These are phyloP conservation scores for Euproctis similis DNA, from an alignment of 2,888 invertebrate genomes.

Conservation along the genomic window DNA sequence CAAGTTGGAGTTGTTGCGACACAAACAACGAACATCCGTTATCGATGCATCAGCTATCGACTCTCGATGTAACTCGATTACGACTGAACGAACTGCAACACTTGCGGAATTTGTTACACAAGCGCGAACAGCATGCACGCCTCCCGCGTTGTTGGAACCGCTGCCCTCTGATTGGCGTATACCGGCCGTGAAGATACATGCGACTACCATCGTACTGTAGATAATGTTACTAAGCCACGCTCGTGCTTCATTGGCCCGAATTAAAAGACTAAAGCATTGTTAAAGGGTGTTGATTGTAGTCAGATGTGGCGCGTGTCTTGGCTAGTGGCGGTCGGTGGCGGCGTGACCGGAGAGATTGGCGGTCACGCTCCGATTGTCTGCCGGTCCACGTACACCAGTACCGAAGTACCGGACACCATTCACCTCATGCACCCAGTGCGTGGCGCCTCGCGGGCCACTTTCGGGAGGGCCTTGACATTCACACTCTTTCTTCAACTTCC, in stretches of 20 bases:
- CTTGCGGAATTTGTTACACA: slow-evolving; percentile 10
- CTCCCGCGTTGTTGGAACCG: too few species aligned
- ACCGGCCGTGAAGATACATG: too few species aligned
- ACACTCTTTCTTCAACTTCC: slow-evolving; percentile 5
- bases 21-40: slow-evolving; percentile 7
- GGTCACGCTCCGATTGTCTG: slow-evolving; percentile 41
- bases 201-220: too few species aligned
- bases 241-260: too few species aligned
- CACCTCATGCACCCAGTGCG: slow-evolving; percentile 12
- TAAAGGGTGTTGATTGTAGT: too few species aligned
- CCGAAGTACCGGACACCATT: background rate
- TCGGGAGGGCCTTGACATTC: slow-evolving; percentile 22
- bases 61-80: slow-evolving; percentile 2
- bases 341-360: slow-evolving; percentile 47
- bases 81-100: slow-evolving; percentile 1
- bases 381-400: slow-evolving; percentile 3
- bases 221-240: too few species aligned
- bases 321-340: too few species aligned
- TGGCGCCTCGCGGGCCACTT: slow-evolving; percentile 12
- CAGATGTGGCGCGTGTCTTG: too few species aligned
- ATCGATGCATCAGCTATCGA: slow-evolving; percentile 13
- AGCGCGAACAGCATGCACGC: too few species aligned
- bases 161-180: too few species aligned
- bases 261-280: too few species aligned
- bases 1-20: too few species aligned